Conservation (phyloP, 2,888 invertebrate genomes). For the Noctua pronuba region DNA sequence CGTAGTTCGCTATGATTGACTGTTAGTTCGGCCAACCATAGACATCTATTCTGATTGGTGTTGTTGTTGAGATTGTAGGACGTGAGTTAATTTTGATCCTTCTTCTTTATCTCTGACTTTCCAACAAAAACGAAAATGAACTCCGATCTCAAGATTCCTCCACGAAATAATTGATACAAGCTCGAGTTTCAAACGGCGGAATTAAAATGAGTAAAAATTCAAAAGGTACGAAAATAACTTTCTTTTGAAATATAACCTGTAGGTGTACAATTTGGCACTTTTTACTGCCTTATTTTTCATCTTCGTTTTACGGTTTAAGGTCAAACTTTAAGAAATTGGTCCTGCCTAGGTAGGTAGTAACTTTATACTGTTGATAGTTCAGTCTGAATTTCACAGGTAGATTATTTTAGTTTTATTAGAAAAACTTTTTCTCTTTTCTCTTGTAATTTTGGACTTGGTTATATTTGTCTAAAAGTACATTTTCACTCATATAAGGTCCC, state of each 20-base stretch:
- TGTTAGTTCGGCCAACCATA: conserved; percentile 15
- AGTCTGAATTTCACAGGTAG: background rate
- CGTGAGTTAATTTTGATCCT: too few species aligned
- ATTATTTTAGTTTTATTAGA: background rate
- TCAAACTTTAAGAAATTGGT: conserved; percentile 21
- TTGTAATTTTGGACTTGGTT: background rate
- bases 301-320: conserved; percentile 28
- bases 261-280: conserved; percentile 11
- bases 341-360: background rate
- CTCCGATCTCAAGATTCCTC: background rate
- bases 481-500: too few species aligned
- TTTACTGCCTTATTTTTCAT: conserved; percentile 25
- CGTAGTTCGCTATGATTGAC: conserved; percentile 25
- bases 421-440: background rate
- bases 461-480: background rate
- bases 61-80: too few species aligned
- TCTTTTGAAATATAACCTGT: conserved; percentile 39
- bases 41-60: background rate
- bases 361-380: background rate
- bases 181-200: conserved; percentile 10
- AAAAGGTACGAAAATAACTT: conserved; percentile 37
- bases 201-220: conserved; percentile 52
- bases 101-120: background rate
- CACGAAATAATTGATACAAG: conserved; percentile 42
- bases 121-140: background rate